Conservation (phyloP, 2,888 invertebrate genomes). For the Tetanocera ferruginea region DNA sequence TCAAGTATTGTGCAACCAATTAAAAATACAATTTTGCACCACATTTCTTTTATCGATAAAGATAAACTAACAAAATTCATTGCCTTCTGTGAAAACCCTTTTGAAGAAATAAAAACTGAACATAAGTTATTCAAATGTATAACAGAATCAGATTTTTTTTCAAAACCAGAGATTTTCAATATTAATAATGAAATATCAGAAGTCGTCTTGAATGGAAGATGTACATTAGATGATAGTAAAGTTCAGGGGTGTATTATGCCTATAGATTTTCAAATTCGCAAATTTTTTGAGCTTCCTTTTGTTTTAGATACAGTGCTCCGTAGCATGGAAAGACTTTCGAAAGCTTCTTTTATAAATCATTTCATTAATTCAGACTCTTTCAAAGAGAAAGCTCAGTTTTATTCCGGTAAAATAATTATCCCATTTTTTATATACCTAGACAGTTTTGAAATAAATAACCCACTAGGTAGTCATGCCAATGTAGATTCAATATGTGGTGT, state of each 20-base stretch:
- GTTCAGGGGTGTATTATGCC: conserved; percentile 41
- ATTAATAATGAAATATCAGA: conserved; percentile 42
- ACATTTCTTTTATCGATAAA: too few relatives aligned
- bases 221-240: conserved; percentile 37
- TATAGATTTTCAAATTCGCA: conserved; percentile 35
- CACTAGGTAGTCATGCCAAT: conserved; percentile 43
- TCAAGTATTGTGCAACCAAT: too few relatives aligned
- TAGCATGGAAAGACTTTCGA: conserved; percentile 34
- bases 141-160: too few relatives aligned
- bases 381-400: conserved; percentile 24
- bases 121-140: too few relatives aligned
- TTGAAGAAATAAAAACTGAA: too few relatives aligned
- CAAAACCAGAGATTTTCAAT: conserved; percentile 32
- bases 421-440: conserved; percentile 42
- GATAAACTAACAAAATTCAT: too few relatives aligned
- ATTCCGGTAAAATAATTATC: conserved; percentile 33
- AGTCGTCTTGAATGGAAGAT: conserved; percentile 36
- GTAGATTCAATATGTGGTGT: conserved; percentile 45
- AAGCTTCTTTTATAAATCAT: conserved; percentile 22
- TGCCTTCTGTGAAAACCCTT: too few relatives aligned
- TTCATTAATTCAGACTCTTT: conserved; percentile 39
- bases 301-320: conserved; percentile 29
- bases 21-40: too few relatives aligned
- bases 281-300: conserved; percentile 42
- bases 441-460: conserved; percentile 43